A percentile compares a stretch with the other conserved stretches of the same genome.
Conservation (phyloP, 92 coral and sea anemone genomes). For the Porites rus region DNA sequence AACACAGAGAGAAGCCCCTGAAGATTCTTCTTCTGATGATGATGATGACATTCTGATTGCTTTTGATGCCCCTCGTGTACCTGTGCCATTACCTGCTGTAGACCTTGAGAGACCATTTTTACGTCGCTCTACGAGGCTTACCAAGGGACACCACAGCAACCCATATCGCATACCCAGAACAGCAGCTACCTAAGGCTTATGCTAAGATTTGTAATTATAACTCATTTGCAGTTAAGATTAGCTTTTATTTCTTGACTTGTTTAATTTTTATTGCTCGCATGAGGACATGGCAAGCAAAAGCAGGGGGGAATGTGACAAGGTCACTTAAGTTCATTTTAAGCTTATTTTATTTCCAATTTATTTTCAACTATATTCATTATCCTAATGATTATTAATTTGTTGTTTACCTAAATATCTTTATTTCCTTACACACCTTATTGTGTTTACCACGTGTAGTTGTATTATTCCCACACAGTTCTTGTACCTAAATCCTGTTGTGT, state of each 20-base stretch:
- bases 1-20: neutral
- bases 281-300: constrained; percentile 38
- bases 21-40: constrained; percentile 3
- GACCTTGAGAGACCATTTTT: constrained; percentile 1
- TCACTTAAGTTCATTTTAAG: neutral
- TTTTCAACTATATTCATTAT: no score
- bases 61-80: neutral
- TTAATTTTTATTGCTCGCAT: constrained; percentile 5
- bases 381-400: no score
- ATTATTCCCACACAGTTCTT: no score
- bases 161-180: neutral
- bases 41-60: neutral
- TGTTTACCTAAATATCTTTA: no score
- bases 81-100: constrained; percentile 13
- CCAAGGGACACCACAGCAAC: constrained; percentile 35
- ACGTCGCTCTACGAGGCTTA: constrained; percentile 25
- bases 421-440: no score
- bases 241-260: neutral
- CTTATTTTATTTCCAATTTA: neutral
- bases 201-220: neutral
- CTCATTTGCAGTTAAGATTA: neutral
- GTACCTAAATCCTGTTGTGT: no score
- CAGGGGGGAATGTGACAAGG: constrained; percentile 14
- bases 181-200: neutral
- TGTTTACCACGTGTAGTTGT: no score